Percentiles rank a stretch among this genome's conserved stretches.
Conservation (phyloP, 2,113 vertebrate species). For the Coracopsis vasa region DNA sequence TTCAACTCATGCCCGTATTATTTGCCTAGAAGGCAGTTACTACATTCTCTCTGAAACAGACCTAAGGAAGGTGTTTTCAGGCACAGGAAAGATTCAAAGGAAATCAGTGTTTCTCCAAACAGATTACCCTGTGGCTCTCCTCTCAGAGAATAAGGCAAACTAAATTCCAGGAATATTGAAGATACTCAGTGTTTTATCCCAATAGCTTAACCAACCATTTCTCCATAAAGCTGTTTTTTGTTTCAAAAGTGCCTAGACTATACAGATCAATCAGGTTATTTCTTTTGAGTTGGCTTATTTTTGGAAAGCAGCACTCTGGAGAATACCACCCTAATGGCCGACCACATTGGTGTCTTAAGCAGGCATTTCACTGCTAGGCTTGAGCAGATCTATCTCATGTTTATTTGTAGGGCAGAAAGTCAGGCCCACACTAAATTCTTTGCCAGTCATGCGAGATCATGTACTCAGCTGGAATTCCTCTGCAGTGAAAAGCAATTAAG, state of each 20-base stretch:
- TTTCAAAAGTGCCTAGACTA: neutral
- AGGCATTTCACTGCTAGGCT: neutral
- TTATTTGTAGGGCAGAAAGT: slow-evolving; percentile 6
- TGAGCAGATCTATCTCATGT: neutral
- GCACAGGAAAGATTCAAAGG: neutral
- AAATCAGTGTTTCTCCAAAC: neutral
- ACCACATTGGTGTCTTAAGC: neutral
- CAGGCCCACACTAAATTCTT: slow-evolving; percentile 3
- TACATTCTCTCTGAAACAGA: neutral
- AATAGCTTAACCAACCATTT: neutral
- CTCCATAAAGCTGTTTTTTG: neutral
- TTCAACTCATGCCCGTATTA: neutral
- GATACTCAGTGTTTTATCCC: neutral
- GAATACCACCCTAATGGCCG: neutral
- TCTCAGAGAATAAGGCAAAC: neutral
- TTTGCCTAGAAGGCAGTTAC: neutral
- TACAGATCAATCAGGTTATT: neutral
- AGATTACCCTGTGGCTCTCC: neutral
- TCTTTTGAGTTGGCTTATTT: neutral
- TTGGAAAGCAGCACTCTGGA: neutral
- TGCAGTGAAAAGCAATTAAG: neutral
- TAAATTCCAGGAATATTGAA: neutral
- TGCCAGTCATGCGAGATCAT: neutral
- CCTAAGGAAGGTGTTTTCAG: neutral
- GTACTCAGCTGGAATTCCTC: slow-evolving; percentile 6